A percentile compares a stretch with the other conserved stretches of the same genome.
Evolutionary conservation across 2,797 vertebrate species (phyloP).

Genomic region (Onychomys leucogaster): DNA sequence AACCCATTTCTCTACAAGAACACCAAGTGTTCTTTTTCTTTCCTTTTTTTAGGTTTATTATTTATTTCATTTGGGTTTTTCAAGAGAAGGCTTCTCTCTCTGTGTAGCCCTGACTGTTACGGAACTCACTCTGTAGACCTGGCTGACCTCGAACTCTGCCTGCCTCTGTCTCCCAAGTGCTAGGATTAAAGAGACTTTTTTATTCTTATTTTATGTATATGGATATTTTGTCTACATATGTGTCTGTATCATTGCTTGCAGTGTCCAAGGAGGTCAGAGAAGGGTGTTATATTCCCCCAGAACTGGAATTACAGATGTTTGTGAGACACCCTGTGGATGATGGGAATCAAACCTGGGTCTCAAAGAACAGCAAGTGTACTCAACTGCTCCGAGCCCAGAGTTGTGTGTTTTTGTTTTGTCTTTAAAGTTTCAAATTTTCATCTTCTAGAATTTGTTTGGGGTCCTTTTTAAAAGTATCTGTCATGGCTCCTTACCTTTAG

Average conservation of each 20-base stretch:
- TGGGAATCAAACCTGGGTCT: background rate
- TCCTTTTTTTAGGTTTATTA: background rate
- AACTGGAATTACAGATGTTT: background rate
- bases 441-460: constrained; percentile 3
- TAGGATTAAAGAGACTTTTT: background rate
- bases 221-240: background rate
- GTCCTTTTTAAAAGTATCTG: background rate
- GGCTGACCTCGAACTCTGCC: background rate
- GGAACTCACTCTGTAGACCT: background rate
- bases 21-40: background rate
- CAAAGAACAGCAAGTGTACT: background rate
- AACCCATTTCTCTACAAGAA: background rate
- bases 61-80: background rate
- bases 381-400: background rate
- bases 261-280: background rate
- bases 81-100: background rate
- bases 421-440: background rate
- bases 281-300: background rate
- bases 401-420: background rate
- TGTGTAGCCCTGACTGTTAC: background rate
- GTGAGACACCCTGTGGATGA: background rate
- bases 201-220: background rate
- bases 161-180: background rate
- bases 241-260: background rate
- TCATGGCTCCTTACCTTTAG: background rate